Evolutionary conservation across 1,140 invertebrate genomes (phyloP).

Genomic region (Melitaea cinxia): DNA sequence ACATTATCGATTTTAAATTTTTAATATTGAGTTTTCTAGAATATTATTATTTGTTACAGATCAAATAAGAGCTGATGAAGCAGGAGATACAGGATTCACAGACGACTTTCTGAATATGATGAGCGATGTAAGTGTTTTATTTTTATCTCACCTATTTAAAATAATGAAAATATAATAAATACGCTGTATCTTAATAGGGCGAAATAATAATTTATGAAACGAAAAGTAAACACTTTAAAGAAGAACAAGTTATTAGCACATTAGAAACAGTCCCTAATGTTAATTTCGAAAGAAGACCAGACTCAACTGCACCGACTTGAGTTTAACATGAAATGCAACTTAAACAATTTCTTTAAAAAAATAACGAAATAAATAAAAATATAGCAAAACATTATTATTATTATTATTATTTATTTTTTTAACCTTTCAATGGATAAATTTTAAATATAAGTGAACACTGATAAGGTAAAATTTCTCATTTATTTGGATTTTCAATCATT

Average conservation of each 20-base stretch:
- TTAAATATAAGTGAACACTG: conserved; percentile 43
- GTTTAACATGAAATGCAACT: conserved; percentile 1
- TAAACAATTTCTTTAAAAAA: conserved; percentile 6
- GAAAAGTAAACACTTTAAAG: neutral
- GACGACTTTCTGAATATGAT: conserved; percentile 72
- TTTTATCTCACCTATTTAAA: neutral
- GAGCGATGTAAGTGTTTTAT: conserved; percentile 57
- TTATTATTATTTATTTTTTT: conserved; percentile 25
- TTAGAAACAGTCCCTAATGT: conserved; percentile 55
- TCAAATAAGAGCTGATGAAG: conserved; percentile 44
- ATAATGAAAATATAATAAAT: conserved; percentile 1
- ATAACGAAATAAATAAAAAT: conserved; percentile 43
- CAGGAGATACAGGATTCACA: conserved; percentile 51
- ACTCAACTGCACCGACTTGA: conserved; percentile 55
- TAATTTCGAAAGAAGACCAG: conserved; percentile 38
- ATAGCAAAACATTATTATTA: conserved; percentile 46
- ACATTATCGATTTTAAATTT: neutral
- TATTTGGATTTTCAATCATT: neutral
- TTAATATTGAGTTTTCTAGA: neutral
- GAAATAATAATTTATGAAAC: neutral
- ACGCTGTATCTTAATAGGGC: conserved; percentile 20
- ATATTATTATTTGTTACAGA: conserved; percentile 48
- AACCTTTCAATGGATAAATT: neutral
- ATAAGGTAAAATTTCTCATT: conserved; percentile 30
- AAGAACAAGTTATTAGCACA: conserved; percentile 6